These are phyloP conservation scores for Branchipolynoe longqiensis DNA, from an alignment of 2,888 invertebrate genomes.

Conservation along the genomic window DNA sequence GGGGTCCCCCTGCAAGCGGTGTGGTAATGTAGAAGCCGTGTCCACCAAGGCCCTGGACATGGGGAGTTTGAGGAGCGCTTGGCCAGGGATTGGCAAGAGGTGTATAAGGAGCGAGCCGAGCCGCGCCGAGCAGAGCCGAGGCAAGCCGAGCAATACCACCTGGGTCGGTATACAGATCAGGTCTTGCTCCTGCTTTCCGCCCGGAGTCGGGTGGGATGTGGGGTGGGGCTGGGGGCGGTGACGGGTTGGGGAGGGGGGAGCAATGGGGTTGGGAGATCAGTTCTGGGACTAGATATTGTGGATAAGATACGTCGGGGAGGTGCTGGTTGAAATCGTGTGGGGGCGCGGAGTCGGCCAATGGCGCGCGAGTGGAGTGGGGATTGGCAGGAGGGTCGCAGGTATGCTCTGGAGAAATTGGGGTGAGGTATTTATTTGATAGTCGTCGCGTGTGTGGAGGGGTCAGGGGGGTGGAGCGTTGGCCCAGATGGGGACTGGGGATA, in stretches of 20 bases:
- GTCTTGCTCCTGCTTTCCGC: not conserved
- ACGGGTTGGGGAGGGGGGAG: not conserved
- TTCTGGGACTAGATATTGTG: not conserved
- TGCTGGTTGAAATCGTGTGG: not conserved
- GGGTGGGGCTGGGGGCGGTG: not conserved
- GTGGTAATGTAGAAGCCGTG: slow-evolving; percentile 40
- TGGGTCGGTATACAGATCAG: too few species aligned
- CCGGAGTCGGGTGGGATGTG: not conserved
- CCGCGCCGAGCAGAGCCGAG: too few species aligned
- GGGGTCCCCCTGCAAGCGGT: too few species aligned
- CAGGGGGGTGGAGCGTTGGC: too few species aligned
- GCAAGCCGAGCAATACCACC: too few species aligned
- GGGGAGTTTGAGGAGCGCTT: too few species aligned
- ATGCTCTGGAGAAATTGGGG: not conserved
- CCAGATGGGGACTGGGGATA: too few species aligned
- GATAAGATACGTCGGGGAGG: too few species aligned
- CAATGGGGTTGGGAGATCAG: not conserved
- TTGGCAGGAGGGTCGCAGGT: not conserved
- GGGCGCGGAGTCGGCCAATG: not conserved
- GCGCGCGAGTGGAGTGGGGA: not conserved
- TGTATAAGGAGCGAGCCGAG: too few species aligned
- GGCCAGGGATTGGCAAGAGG: too few species aligned
- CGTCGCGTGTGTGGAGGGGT: too few species aligned
- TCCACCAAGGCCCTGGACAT: slow-evolving; percentile 4
- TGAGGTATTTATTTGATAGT: not conserved